These are phyloP conservation scores for Diadegma fenestrale DNA, from an alignment of 2,888 invertebrate species.

Conservation along the genomic window DNA sequence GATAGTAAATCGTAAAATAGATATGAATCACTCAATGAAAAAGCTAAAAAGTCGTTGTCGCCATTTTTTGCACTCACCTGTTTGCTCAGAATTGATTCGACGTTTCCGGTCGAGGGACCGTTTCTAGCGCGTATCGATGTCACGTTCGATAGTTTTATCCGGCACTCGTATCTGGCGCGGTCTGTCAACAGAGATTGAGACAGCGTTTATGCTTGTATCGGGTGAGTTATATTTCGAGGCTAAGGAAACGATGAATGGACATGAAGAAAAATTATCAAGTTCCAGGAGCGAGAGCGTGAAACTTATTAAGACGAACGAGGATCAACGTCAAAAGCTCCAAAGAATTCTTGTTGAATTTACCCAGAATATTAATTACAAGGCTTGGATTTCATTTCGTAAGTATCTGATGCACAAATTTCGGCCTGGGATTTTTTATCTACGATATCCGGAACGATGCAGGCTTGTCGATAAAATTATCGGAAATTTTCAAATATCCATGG, in stretches of 20 bases:
- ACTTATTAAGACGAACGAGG: constrained; percentile 23
- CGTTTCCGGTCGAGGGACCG: constrained; percentile 75
- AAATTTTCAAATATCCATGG: no score
- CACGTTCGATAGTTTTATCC: constrained; percentile 83
- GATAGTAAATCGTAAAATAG: not conserved
- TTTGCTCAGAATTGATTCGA: constrained; percentile 81
- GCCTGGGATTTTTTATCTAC: no score
- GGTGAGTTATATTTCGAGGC: not conserved
- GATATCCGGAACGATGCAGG: no score
- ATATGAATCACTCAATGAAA: not conserved
- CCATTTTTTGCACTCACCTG: constrained; percentile 79
- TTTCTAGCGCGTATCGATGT: constrained; percentile 78
- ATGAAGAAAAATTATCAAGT: not conserved
- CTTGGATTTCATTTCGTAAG: no score
- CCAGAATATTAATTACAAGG: no score
- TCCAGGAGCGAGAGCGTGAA: not conserved
- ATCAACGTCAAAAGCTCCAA: not conserved
- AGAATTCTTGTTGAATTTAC: no score
- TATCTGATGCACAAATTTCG: no score
- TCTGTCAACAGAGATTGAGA: constrained; percentile 84
- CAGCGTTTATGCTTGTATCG: not conserved
- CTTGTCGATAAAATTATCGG: no score
- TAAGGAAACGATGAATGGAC: not conserved
- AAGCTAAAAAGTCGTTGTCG: not conserved
- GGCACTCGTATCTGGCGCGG: constrained; percentile 88